These are phyloP conservation scores for Kradibia gibbosae DNA, from an alignment of 1,140 invertebrate genomes.

Conservation along the genomic window DNA sequence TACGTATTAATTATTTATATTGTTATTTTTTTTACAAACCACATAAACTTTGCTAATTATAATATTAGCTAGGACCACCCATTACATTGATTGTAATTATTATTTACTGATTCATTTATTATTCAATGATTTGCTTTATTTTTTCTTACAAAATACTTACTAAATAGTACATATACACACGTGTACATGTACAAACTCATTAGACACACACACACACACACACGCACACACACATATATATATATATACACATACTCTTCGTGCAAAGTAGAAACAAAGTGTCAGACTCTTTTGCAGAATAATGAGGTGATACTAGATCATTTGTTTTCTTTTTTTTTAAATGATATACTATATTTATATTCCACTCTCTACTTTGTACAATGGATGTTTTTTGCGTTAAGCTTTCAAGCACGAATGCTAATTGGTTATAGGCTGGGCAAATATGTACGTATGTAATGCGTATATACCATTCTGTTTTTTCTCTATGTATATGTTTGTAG, in stretches of 20 bases:
- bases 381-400: background rate
- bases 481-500: background rate
- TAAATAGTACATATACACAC: background rate
- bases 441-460: slow-evolving; percentile 44
- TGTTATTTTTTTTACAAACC: slow-evolving; percentile 55
- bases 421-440: slow-evolving; percentile 4
- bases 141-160: slow-evolving; percentile 40
- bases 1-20: slow-evolving; percentile 21
- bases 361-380: slow-evolving; percentile 24
- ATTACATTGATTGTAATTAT: slow-evolving; percentile 65
- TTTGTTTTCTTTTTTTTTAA: slow-evolving; percentile 34
- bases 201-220: too few relatives aligned
- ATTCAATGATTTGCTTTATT: slow-evolving; percentile 1
- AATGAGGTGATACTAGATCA: slow-evolving; percentile 17
- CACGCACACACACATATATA: background rate
- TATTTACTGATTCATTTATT: slow-evolving; percentile 21
- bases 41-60: slow-evolving; percentile 71
- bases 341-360: slow-evolving; percentile 2
- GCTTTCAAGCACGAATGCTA: slow-evolving; percentile 29
- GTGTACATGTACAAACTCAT: background rate
- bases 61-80: slow-evolving; percentile 67
- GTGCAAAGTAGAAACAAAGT: slow-evolving; percentile 35
- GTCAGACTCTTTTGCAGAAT: slow-evolving; percentile 36
- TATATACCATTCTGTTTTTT: slow-evolving; percentile 26
- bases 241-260: background rate